Evolutionary conservation across 2,113 vertebrate genomes (phyloP).

Genomic region (Atherinomorus stipes): DNA sequence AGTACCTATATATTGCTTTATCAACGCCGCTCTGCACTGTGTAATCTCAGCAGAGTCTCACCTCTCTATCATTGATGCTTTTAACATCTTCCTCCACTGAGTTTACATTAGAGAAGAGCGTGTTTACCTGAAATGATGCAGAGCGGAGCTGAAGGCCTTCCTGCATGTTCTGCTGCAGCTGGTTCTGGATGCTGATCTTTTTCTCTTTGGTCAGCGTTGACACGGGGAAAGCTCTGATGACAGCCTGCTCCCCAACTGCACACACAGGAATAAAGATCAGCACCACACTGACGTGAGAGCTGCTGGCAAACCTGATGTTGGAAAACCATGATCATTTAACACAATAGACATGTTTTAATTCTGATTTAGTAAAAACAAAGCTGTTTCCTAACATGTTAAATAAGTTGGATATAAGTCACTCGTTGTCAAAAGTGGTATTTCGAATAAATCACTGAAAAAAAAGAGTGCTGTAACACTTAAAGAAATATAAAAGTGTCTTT

Average conservation of each 20-base stretch:
- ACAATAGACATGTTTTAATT: background rate
- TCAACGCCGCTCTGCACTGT: background rate
- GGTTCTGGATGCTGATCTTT: slow-evolving; percentile 96
- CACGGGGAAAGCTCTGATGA: slow-evolving; percentile 94
- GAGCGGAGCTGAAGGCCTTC: slow-evolving; percentile 96
- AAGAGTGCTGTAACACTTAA: background rate
- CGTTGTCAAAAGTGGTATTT: background rate
- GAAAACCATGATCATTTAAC: background rate
- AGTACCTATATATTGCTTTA: background rate
- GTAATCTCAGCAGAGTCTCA: background rate
- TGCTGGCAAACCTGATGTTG: background rate
- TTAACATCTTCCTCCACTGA: background rate
- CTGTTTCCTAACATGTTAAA: too few species aligned
- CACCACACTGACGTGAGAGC: background rate
- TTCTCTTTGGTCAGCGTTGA: slow-evolving; percentile 96
- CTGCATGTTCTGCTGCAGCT: slow-evolving; percentile 95
- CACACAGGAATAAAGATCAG: slow-evolving; percentile 32
- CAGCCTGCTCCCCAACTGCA: slow-evolving; percentile 93
- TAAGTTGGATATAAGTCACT: too few species aligned
- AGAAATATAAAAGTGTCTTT: background rate
- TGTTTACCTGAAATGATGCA: slow-evolving; percentile 92
- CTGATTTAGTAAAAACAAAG: too few species aligned
- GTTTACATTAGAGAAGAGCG: background rate
- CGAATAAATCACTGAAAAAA: background rate
- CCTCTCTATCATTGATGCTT: background rate